A percentile compares a stretch with the other conserved stretches of the same genome.
Evolutionary conservation across 2,888 invertebrate species (phyloP).

Genomic region (Parochlus steinenii): DNA sequence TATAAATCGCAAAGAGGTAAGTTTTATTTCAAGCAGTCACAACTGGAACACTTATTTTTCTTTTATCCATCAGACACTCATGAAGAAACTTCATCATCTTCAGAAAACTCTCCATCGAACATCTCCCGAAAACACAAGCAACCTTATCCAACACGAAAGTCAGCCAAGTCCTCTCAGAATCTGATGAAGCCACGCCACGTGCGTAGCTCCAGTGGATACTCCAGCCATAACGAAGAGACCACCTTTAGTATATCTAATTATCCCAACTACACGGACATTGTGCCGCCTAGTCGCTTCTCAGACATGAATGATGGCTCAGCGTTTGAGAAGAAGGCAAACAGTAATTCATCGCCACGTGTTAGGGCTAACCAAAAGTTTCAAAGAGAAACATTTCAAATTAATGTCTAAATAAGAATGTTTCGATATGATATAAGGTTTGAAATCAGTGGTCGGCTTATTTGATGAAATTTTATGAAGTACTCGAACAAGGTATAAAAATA

Average conservation of each 20-base stretch:
- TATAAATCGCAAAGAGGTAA: constrained; percentile 30
- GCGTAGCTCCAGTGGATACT: constrained; percentile 63
- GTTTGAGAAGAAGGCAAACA: constrained; percentile 24
- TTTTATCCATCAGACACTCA: constrained; percentile 36
- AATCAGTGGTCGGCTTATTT: too few relatives aligned
- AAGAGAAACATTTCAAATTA: constrained; percentile 63
- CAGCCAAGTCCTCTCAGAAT: constrained; percentile 37
- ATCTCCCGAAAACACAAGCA: constrained; percentile 51
- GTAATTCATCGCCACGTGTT: constrained; percentile 30
- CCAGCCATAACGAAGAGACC: constrained; percentile 71
- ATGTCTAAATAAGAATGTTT: constrained; percentile 40
- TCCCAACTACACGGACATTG: constrained; percentile 64
- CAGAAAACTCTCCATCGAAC: constrained; percentile 56
- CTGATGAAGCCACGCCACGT: constrained; percentile 49
- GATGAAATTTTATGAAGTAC: too few relatives aligned
- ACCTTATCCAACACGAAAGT: constrained; percentile 52
- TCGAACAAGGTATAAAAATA: too few relatives aligned
- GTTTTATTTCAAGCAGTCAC: not conserved
- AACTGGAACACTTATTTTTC: constrained; percentile 8
- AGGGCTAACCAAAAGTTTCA: constrained; percentile 37
- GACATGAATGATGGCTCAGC: constrained; percentile 33
- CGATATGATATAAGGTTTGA: too few relatives aligned
- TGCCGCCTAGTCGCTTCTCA: constrained; percentile 75
- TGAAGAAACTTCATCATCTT: constrained; percentile 63
- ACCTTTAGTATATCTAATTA: constrained; percentile 70